A percentile compares a stretch with the other conserved stretches of the same genome.
These are phyloP conservation scores for Chrysina gloriosa DNA, from an alignment of 2,888 invertebrate genomes.

Conservation along the genomic window DNA sequence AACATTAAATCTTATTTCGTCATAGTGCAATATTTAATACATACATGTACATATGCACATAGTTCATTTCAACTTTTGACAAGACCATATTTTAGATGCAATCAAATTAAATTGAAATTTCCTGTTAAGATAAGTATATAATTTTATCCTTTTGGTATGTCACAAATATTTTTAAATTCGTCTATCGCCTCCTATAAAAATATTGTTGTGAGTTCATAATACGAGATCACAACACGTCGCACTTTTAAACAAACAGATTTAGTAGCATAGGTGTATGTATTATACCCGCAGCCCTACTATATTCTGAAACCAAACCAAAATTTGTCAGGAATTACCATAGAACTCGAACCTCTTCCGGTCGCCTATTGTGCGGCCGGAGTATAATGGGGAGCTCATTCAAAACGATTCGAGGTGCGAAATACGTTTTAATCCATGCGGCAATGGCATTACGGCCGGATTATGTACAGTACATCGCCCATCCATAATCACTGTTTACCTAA, in stretches of 20 bases:
- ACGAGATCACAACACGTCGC: too few species aligned
- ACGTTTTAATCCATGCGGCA: conserved; percentile 58
- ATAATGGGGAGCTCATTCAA: conserved; percentile 56
- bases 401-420: conserved; percentile 59
- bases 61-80: too few species aligned
- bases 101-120: too few species aligned
- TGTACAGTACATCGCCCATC: conserved; percentile 60
- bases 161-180: too few species aligned
- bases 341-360: conserved; percentile 58
- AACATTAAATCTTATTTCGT: too few species aligned
- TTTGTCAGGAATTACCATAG: conserved; percentile 52
- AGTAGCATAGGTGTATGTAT: background rate
- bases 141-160: too few species aligned
- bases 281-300: background rate
- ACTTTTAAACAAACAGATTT: conserved; percentile 19
- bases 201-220: too few species aligned
- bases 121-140: too few species aligned
- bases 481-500: conserved; percentile 65
- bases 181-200: too few species aligned
- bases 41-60: too few species aligned
- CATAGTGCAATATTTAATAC: too few species aligned
- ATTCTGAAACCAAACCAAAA: conserved; percentile 37
- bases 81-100: too few species aligned
- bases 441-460: conserved; percentile 62
- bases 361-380: conserved; percentile 52